Evolutionary conservation across 2,888 invertebrate species (phyloP).

Genomic region (Lomographa bimaculata): DNA sequence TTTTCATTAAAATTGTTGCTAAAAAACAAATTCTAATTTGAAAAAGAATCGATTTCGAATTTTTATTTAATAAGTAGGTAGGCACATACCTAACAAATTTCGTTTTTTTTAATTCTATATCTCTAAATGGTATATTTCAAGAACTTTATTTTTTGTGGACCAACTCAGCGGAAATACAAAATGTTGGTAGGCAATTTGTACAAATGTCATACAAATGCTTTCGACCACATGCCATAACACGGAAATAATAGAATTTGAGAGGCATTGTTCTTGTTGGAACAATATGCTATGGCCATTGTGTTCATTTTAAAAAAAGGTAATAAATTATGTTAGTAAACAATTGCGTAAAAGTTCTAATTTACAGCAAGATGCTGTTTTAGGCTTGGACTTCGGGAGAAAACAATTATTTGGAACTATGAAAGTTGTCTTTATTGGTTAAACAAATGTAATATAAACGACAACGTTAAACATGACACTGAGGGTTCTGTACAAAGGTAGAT

Average conservation of each 20-base stretch:
- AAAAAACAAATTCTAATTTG: no score
- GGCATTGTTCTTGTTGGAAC: constrained; percentile 29
- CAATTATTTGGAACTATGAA: constrained; percentile 4
- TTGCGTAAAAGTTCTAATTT: constrained; percentile 33
- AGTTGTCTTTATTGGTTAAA: no score
- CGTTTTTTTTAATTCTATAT: no score
- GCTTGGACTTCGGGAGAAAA: constrained; percentile 1
- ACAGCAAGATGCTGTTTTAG: constrained; percentile 16
- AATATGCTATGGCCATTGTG: constrained; percentile 26
- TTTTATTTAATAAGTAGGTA: no score
- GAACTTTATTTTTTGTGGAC: no score
- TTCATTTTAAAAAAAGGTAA: constrained; percentile 28
- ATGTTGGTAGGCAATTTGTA: constrained; percentile 33
- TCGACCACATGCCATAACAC: constrained; percentile 28
- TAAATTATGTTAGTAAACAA: constrained; percentile 37
- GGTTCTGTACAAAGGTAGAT: no score
- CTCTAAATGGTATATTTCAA: no score
- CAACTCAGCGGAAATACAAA: constrained; percentile 17
- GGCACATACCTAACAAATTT: no score
- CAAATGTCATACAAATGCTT: constrained; percentile 24
- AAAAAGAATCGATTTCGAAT: no score
- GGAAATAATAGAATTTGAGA: constrained; percentile 29
- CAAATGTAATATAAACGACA: no score
- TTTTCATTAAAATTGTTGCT: no score
- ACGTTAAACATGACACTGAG: no score